Evolutionary conservation across 1,140 invertebrate species (phyloP), one percentile per base, ranked within the genome.

Genomic region (Brachionus rotundiformis): DNA sequence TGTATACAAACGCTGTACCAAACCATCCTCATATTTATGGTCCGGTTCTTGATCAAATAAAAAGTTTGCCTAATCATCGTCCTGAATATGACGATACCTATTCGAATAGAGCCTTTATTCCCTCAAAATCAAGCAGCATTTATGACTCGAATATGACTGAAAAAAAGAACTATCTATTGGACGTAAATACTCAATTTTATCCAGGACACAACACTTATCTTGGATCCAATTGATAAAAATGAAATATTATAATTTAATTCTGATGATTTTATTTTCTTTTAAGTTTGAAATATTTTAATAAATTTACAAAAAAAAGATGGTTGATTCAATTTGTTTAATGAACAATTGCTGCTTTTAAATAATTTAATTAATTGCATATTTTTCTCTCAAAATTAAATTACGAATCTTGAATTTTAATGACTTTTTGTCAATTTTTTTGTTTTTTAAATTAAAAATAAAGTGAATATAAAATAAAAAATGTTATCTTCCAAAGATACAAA

Each of bases 21-120:
- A 63, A 63, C 13, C 23, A 81, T 68, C 77, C 77, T 13, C 77
- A 81, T 36, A 63, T 39, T 36, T 81, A 81, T 39, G 77, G 77
- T n/a, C 31, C 77, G 10, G 54, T 68, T n/a, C 19, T 27, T 16
- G 39, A 63, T 25, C 77, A 81, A 63, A 59, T 81, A 36, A 49
- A 61, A 47, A 25, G 31, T 31, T 63, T 81, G 41, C 77, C 77
- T 41, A 79, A 79, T 79, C 76, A 79, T 41, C 44, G 76, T 27
- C 68, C 68, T 27, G 68, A 73, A 44, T 73, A 44, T 25, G 68
- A 73, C 25, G 68, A 73, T 31, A 4, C 33, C 10, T 73, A 73
- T 44, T 73, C 68, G 8, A 73, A 41, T 27, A 6, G 68, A 25
- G 33, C 68, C n/a, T 73, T 13, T 25, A 25, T 73, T 11, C 68